Base-by-base conservation (phyloP, 2,797 vertebrate genomes). In the Pipistrellus pygmaeus region DNA sequence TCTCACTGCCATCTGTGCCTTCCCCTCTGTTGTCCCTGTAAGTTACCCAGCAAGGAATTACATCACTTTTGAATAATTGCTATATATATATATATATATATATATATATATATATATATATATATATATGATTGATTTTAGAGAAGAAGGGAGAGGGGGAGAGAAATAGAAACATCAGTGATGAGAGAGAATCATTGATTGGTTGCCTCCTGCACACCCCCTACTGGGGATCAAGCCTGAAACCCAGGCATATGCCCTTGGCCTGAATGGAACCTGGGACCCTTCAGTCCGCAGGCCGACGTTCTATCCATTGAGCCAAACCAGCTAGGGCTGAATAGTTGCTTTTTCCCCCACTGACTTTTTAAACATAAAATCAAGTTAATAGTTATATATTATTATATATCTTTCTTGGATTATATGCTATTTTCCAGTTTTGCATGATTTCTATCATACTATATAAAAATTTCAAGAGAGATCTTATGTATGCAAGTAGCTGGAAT, bases 401-500 rank as follows among this genome's bases (percentile, higher is more conserved):
- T 60, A 60, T 18, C 18, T 84, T 91, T 90, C 27, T 93, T 93
- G 20, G 13, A 41, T 83, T 91, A 23, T 30, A 27, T 53, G 21
- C 81, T 20, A 30, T 83, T n/a, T 73, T 94, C n/a, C 21, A 86
- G 64, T 82, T 91, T 96, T 92, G 57, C 8, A 38, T 83, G 15
- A 72, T 90, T 96, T 95, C 48, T 44, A 82, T 48, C 32, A 27
- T 88, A 86, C 44, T 44, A n/a, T 85, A 15, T 44, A 88, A 88
- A 87, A 75, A 44, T 64, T 94, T 92, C 55, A 93, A 64, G 38
- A 51, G 53, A 48, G 13, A 68, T 73, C 51, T 88, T 60, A 53
- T 94, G 94, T 89, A 64, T 93, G 55, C 48, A 93, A 85, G 68
- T 66, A 64, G 68, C 60, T 84, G 18, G 94, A 21, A 76, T 93